Evolutionary conservation across 2,113 vertebrate genomes (phyloP).

Genomic region (Gopherus evgoodei): DNA sequence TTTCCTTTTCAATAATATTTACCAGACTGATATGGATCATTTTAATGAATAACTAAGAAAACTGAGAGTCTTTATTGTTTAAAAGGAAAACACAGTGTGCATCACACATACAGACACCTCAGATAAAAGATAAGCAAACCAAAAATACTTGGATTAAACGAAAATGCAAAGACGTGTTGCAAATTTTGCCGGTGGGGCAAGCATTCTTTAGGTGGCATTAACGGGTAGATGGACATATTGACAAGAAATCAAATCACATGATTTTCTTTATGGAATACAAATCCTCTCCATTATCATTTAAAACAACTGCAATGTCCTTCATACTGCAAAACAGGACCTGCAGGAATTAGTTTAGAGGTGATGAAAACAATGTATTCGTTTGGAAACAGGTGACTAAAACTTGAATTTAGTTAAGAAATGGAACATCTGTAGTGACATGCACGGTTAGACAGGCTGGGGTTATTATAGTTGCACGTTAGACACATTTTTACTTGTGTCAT

Average conservation of each 20-base stretch:
- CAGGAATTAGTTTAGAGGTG: not conserved
- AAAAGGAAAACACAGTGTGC: not conserved
- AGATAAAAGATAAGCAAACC: not conserved
- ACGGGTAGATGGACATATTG: not conserved
- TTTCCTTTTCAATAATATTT: not conserved
- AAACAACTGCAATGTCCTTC: too few relatives aligned
- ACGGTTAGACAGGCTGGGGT: not conserved
- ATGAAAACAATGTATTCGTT: not conserved
- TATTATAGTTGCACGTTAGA: not conserved
- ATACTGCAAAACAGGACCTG: not conserved
- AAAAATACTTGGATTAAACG: not conserved
- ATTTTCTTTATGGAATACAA: not conserved
- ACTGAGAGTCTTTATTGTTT: not conserved
- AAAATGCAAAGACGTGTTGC: not conserved
- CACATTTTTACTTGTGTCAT: not conserved
- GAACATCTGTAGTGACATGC: not conserved
- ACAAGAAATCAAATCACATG: not conserved
- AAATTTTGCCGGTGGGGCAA: not conserved
- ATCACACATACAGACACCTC: not conserved
- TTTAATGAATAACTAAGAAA: not conserved
- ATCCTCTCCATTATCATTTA: not conserved
- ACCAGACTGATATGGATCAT: not conserved
- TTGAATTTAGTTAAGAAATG: not conserved
- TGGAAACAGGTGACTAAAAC: not conserved
- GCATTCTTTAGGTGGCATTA: not conserved